Conservation (phyloP, 2,113 vertebrate species). For the Ceyx cyanopectus region DNA sequence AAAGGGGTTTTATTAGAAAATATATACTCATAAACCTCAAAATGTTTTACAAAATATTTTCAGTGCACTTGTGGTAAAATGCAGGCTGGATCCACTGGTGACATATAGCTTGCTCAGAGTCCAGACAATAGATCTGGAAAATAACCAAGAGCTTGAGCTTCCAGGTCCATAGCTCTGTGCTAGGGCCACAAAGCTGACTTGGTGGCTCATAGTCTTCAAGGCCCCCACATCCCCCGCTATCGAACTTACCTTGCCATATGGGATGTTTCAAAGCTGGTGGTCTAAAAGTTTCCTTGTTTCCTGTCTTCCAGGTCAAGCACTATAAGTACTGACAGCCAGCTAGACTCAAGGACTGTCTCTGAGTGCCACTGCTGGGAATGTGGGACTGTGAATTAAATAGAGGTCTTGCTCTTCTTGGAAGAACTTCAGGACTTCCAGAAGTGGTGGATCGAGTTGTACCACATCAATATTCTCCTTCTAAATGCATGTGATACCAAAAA, state of each 20-base stretch:
- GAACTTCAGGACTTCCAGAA: not conserved
- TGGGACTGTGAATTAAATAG: fast-evolving
- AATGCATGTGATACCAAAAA: not conserved
- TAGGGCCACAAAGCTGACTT: not conserved
- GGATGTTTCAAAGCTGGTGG: not conserved
- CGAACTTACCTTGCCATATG: not conserved
- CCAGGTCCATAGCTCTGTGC: not conserved
- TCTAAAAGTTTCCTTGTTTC: not conserved
- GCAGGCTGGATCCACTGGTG: not conserved
- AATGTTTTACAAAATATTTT: not conserved
- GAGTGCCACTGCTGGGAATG: not conserved
- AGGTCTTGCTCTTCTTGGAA: not conserved
- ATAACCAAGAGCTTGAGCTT: not conserved
- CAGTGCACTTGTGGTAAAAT: not conserved
- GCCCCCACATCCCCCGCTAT: not conserved
- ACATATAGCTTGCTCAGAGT: not conserved
- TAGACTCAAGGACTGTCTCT: not conserved
- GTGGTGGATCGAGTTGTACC: not conserved
- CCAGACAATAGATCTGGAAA: not conserved
- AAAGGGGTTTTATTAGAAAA: not conserved
- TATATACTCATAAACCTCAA: not conserved
- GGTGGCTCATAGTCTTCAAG: not conserved
- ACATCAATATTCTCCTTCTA: not conserved
- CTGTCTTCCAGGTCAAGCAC: not conserved
- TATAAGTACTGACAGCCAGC: not conserved